Evolutionary conservation across 2,797 vertebrate genomes (phyloP).

Genomic region (Gymnoscopelus braueri): DNA sequence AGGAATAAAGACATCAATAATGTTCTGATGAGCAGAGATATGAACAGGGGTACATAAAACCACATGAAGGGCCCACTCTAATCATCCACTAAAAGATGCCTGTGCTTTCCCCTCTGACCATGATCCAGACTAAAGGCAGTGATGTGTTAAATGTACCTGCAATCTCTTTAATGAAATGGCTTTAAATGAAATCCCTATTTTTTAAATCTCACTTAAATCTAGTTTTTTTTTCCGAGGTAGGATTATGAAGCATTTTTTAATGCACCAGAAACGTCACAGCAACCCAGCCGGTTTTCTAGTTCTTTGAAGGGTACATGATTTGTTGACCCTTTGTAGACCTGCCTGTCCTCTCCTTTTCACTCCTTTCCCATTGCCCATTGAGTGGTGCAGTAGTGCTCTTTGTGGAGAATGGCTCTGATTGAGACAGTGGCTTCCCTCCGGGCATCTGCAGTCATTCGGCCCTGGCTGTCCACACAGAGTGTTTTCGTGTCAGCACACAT

Average conservation of each 20-base stretch:
- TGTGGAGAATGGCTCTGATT: conserved; percentile 46
- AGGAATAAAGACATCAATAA: conserved; percentile 28
- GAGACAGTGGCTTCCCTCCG: conserved; percentile 53
- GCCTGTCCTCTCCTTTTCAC: conserved; percentile 32
- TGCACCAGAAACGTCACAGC: neutral
- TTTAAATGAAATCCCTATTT: conserved; percentile 35
- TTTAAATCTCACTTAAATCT: conserved; percentile 35
- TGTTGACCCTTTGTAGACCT: conserved; percentile 38
- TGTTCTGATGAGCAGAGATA: conserved; percentile 8
- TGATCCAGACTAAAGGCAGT: conserved; percentile 30
- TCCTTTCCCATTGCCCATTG: conserved; percentile 50
- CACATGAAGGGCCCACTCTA: conserved; percentile 19
- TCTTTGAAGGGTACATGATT: conserved; percentile 17
- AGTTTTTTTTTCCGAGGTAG: conserved; percentile 6
- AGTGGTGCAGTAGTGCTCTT: conserved; percentile 51
- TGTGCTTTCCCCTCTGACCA: conserved; percentile 22
- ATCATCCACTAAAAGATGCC: conserved; percentile 38
- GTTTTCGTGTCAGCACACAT: conserved; percentile 77
- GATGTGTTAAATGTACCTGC: conserved; percentile 50
- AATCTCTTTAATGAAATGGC: conserved; percentile 32
- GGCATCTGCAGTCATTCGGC: conserved; percentile 52
- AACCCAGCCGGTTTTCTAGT: conserved; percentile 6
- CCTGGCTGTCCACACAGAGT: conserved; percentile 60
- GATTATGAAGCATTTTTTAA: conserved; percentile 34
- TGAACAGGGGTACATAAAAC: conserved; percentile 22